Base-by-base conservation (phyloP, 2,113 vertebrate species). In the Triplophysa rosa region DNA sequence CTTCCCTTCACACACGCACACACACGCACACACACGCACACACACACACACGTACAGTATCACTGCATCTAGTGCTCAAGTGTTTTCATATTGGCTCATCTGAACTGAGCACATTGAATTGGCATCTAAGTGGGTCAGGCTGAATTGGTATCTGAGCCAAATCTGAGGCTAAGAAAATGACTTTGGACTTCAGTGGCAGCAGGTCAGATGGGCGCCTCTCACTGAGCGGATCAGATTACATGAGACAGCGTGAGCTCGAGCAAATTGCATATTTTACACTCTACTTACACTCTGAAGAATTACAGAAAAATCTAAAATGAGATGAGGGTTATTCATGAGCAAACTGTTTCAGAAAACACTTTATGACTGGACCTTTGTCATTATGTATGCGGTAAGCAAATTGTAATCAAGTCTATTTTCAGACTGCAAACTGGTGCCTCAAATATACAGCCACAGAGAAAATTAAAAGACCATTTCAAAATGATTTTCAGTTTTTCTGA, bases 161-260 rank as follows among this genome's bases (percentile, higher is more conserved):
- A 74, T 65, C 56, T 33, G n/a, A 40, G 62, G 21, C 24, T 12
- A 67, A 54, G n/a, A 29, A 77, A 52, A 42, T 70, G 37, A 10
- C 84, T 81, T 81, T 87, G 88, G 87, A 92, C 87, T 88, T 86
- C 68, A 88, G 83, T 87, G 79, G 84, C 85, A 67, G 76, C 83
- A 88, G 87, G 87, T 92, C 87, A 89, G 83, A 75, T 82, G 78
- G 79, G 84, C 77, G 76, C 80, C 61, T 67, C 33, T 67, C 77
- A 77, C 19, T 23, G 65, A 66, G 63, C 42, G 72, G 62, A 42
- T 21, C 61, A 65, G 78, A 76, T 81, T 81, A 74, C 58, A 75
- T 69, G 47, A 67, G 70, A 76, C 42, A 71, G 62, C 78, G 49
- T 49, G 58, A 58, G 70, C 33, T 24, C 63, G 49, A 67, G 56